phyloP scores from a whole-genome alignment of 1,140 invertebrate species.

The Neotoxoptera formosana region DNA sequence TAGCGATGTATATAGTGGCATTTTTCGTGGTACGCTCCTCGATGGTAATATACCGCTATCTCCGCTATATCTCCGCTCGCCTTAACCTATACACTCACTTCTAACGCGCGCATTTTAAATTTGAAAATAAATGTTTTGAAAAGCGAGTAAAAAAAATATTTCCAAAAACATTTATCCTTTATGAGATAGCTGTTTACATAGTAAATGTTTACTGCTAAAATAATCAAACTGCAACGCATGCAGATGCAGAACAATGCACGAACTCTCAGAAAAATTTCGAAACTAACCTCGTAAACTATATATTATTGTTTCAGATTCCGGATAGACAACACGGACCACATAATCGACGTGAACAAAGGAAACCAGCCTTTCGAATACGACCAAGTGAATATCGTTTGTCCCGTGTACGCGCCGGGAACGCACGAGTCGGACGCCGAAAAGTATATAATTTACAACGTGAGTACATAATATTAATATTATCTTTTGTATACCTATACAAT shows the following conservation, averaged over 20 bases:
- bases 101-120: no score
- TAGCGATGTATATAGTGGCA: no score
- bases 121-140: no score
- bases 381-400: conserved; percentile 95
- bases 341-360: conserved; percentile 94
- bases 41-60: no score
- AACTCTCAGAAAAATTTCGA: neutral
- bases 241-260: neutral
- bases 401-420: conserved; percentile 85
- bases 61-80: no score
- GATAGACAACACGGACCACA: conserved; percentile 97
- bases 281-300: conserved; percentile 60
- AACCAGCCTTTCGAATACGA: conserved; percentile 93
- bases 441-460: conserved; percentile 95
- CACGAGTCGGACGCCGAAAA: conserved; percentile 90
- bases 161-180: no score
- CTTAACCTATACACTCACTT: no score
- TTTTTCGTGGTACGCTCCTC: no score
- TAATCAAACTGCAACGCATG: neutral
- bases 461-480: conserved; percentile 62
- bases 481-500: neutral
- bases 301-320: conserved; percentile 80
- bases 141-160: no score
- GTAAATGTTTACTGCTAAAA: neutral
- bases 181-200: no score